These are phyloP conservation scores for Halichoeres trimaculatus DNA, from an alignment of 2,113 vertebrate species.

Conservation along the genomic window DNA sequence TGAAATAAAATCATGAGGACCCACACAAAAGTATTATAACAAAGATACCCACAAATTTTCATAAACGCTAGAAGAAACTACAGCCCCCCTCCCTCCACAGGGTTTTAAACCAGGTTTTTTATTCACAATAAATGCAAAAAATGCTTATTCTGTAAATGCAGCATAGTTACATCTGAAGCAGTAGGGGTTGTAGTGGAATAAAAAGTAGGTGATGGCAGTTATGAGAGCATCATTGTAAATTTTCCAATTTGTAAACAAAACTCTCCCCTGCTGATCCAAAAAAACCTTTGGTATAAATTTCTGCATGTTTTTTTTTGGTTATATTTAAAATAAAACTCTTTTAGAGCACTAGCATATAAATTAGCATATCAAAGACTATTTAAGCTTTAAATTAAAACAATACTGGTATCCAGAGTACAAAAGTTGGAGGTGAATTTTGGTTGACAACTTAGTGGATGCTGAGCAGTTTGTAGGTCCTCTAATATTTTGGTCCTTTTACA, in stretches of 20 bases:
- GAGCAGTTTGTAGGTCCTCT: slow-evolving; percentile 47
- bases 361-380: slow-evolving; percentile 67
- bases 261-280: neutral
- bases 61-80: slow-evolving; percentile 63
- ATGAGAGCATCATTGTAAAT: slow-evolving; percentile 2
- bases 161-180: slow-evolving; percentile 42
- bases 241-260: slow-evolving; percentile 52
- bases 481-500: slow-evolving; percentile 51
- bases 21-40: slow-evolving; percentile 60
- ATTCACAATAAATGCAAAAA: slow-evolving; percentile 49
- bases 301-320: slow-evolving; percentile 29
- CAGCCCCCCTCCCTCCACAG: slow-evolving; percentile 7
- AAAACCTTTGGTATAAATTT: slow-evolving; percentile 38
- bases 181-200: slow-evolving; percentile 9
- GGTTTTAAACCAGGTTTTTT: slow-evolving; percentile 48
- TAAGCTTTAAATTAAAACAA: slow-evolving; percentile 61
- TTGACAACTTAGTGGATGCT: slow-evolving; percentile 47
- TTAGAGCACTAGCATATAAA: slow-evolving; percentile 66
- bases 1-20: slow-evolving; percentile 54
- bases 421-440: slow-evolving; percentile 68
- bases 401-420: slow-evolving; percentile 66
- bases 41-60: slow-evolving; percentile 56
- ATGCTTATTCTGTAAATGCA: slow-evolving; percentile 52
- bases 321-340: slow-evolving; percentile 50
- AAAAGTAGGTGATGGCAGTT: slow-evolving; percentile 49